Conservation (phyloP, 92 coral and sea anemone species). For the Virgularia gustaviana region DNA sequence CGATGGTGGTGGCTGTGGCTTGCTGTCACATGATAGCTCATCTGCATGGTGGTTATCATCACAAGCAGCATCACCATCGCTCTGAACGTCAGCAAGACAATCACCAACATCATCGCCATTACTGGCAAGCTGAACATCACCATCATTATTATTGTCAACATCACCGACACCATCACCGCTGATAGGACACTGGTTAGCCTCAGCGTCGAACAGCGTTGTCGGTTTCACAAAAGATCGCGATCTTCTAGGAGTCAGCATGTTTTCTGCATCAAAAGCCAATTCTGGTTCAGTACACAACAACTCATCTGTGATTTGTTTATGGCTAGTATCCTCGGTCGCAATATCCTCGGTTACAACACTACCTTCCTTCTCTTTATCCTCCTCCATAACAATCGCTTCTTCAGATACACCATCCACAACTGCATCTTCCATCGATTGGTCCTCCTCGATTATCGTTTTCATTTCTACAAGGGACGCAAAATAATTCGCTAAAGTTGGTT, state of each 20-base stretch:
- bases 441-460: neutral
- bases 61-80: neutral
- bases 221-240: constrained; percentile 17
- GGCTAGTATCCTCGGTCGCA: neutral
- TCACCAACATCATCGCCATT: neutral
- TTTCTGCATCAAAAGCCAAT: neutral
- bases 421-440: neutral
- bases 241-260: constrained; percentile 34
- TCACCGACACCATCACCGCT: neutral
- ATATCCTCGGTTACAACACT: neutral
- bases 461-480: neutral
- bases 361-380: too few species aligned
- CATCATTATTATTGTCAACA: neutral
- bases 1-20: neutral
- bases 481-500: neutral
- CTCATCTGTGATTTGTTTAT: too few species aligned
- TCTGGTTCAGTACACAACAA: neutral
- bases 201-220: constrained; percentile 21
- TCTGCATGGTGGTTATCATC: neutral
- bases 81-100: neutral
- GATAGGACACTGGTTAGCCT: neutral
- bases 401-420: constrained; percentile 1
- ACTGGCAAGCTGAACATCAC: neutral
- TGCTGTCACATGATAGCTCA: neutral
- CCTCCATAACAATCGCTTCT: too few species aligned